Evolutionary conservation across 1,140 invertebrate species (phyloP), one percentile per base, ranked within the genome.

Genomic region (Lasioglossum albipes): DNA sequence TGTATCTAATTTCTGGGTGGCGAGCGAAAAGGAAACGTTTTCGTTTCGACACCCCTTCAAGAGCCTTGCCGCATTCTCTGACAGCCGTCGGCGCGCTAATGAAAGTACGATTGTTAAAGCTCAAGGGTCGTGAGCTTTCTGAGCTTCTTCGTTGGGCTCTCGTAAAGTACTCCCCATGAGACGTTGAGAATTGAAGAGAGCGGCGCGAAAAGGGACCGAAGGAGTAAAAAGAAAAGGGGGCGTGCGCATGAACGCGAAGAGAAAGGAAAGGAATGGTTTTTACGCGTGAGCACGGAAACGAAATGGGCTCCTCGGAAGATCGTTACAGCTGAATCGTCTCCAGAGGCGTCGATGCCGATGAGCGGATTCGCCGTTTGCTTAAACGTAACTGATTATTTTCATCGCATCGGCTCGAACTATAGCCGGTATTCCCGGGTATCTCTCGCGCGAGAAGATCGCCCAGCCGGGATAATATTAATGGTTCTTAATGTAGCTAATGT

Each of bases 31-130:
- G 78, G 78, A 85, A 82, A 84, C 75, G 85, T 81, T 88, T 88
- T 82, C 84, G 57, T 73, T 66, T 79, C 73, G 75, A 82, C 83
- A 82, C 70, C 86, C 87, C 68, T 76, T 75, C 27, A n/a, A 72
- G 49, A 41, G 77, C 68, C 36, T 64, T 6, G 42, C 61, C 59
- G 74, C 59, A 74, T 81, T 80, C 70, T 71, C 80, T 82, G 52
- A 67, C 49, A 79, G 68, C 66, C 82, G 85, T 66, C 81, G 82
- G 81, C 87, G 88, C 87, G 87, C 89, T 92, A 92, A 91, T 91
- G 90, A 91, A 92, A 91, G 89, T 87, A 89, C 87, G 89, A 90
- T 86, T 89, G 88, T 90, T 90, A 89, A 89, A 88, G 83, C 82
- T 87, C 70, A 86, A 90, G 87, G 81, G 85, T 85, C 83, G 69